Evolutionary conservation across 2,113 vertebrate genomes (phyloP), one percentile per base, ranked within the genome.

Genomic region (Agelaius phoeniceus): DNA sequence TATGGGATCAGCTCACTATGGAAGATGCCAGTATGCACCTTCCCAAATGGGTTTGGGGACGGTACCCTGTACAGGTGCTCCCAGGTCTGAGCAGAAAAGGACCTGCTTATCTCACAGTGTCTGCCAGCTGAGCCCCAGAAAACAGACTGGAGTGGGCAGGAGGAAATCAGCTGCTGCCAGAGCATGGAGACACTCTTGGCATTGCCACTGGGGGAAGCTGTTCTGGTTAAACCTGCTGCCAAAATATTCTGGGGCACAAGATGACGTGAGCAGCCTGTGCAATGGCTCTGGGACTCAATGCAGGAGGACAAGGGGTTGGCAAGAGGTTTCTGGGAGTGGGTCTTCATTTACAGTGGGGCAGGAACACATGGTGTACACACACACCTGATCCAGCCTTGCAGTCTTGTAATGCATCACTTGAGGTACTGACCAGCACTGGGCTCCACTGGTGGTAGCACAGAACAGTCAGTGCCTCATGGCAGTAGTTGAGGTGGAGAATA

Each of bases 281-380:
- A 41, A 37, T n/a, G 43, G 17, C 58, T 80, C 43, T 76, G 63
- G 39, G n/a, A 43, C 30, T 51, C 31, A 24, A 1, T 8, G 7
- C 19, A 72, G 33, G 13, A 62, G 80, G 48, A 15, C 9, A 43
- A 21, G 27, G 19, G 17, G 6, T 68, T 68, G 27, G 11, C 43
- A 44, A 28, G 49, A 44, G 59, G 27, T 63, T 58, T 72, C 52
- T 89, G 65, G 22, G 37, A 7, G 7, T 63, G 8, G 3, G 17
- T 30, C 31, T 89, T 67, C 59, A 43, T 7, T 44, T 46, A 62
- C 11, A n/a, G 9, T 43, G 48, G 19, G 15, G 27, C 5, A 7
- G 44, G 51, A 67, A 11, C 27, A 72, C n/a, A 6, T 6, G 5
- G 31, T 22, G 21, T 48, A 22, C n/a, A 18, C 2, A 3, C 0